Evolutionary conservation across 2,888 invertebrate genomes (phyloP), one percentile per base, ranked within the genome.

Genomic region (Cheiracanthium punctorium): DNA sequence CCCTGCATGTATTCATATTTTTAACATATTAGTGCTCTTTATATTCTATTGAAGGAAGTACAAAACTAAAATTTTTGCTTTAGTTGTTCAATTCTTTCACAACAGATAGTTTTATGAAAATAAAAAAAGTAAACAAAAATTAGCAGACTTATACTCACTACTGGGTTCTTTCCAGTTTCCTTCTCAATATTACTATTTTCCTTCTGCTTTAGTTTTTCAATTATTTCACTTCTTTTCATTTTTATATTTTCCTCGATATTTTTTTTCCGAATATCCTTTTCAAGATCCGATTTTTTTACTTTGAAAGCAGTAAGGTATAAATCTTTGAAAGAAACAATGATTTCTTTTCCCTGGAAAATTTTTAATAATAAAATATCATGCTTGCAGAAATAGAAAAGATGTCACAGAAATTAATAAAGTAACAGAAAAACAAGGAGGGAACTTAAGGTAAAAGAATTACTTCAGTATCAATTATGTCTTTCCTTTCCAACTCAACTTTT

Each of bases 251-350:
- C 76, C 7, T 71, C 30, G 14, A 82, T 43, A 24, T 41, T 24
- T 43, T 33, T 58, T 43, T 43, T 82, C 24, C 29, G 70, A 41
- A 76, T 37, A 64, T 75, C 43, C 64, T 71, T 82, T 32, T 71
- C 64, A 64, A 76, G 71, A 30, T 76, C 82, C 7, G 17, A n/a
- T 64, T 71, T 82, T n/a, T 82, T 82, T n/a, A 76, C 2, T 30
- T 32, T 30, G 28, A 82, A 82, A 14, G 71, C 52, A 32, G 24
- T 41, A n/a, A 76, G 41, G 76, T 71, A 82, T n/a, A 82, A 71
- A 28, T 82, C 70, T 17, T 64, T 71, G n/a, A 82, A 82, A n/a
- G 30, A 64, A 37, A 82, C 71, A 32, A 65, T 48, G 10, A 69
- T 24, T 43, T 82, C 75, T n/a, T 71, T 64, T n/a, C 41, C 41